These are phyloP conservation scores for Cosmorhoe ocellata DNA, from an alignment of 2,888 invertebrate genomes.

Conservation along the genomic window DNA sequence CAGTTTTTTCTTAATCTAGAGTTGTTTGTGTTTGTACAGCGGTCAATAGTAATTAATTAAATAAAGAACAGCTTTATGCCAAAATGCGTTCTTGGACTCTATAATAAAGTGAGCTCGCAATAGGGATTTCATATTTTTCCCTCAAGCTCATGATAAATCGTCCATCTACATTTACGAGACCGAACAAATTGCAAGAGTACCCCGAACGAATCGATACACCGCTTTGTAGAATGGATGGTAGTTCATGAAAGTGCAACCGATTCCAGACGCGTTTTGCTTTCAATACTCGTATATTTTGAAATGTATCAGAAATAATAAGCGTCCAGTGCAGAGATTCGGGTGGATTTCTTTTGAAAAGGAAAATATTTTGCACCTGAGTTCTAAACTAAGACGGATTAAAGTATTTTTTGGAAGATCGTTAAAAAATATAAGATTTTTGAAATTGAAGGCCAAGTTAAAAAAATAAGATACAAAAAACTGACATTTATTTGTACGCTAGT, in stretches of 20 bases:
- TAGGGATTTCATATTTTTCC: conserved; percentile 24
- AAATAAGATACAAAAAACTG: too few species aligned
- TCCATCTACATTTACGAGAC: conserved; percentile 21
- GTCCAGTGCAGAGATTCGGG: neutral
- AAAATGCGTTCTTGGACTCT: neutral
- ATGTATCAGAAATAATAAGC: neutral
- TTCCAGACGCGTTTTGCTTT: conserved; percentile 2
- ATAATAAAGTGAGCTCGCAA: conserved; percentile 2
- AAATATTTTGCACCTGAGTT: too few species aligned
- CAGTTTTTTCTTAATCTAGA: too few species aligned
- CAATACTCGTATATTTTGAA: neutral
- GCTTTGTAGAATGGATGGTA: conserved; percentile 5
- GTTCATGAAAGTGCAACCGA: conserved; percentile 7
- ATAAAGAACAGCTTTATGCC: too few species aligned
- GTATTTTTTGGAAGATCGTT: too few species aligned
- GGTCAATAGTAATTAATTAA: too few species aligned
- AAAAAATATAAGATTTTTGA: too few species aligned
- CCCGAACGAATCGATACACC: conserved; percentile 18
- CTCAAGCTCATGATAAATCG: conserved; percentile 23
- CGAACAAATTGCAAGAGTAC: conserved; percentile 22
- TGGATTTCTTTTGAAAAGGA: too few species aligned
- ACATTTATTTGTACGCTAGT: too few species aligned
- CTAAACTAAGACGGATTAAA: too few species aligned
- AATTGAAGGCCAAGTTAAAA: too few species aligned
- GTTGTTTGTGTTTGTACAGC: too few species aligned